Evolutionary conservation across 2,888 invertebrate genomes (phyloP), one percentile per base, ranked within the genome.

Genomic region (Eulithis prunata): DNA sequence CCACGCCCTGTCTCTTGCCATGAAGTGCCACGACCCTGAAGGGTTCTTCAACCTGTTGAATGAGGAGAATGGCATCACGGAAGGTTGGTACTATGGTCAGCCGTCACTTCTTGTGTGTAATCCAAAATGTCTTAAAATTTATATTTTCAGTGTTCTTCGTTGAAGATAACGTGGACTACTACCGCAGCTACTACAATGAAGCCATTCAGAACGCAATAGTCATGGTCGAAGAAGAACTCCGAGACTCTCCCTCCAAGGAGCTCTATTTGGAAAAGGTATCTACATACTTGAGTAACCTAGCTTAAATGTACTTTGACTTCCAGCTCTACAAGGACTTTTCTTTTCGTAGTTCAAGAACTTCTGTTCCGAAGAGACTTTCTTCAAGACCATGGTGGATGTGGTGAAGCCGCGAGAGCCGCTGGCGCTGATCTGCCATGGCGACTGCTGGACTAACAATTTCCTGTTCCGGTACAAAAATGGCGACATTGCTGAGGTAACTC

Each of bases 391-490:
- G 96, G 93, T 95, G 64, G 93, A 95, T 36, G 82, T 95, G 75
- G 95, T 95, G 0, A 90, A 94, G 2, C 93, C 94, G 0, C 92
- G 93, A 72, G 95, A 96, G 49, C 94, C 95, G 0, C 79, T 96
- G 52, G 95, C 95, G 0, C 95, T 96, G 3, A 95, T 96, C 71
- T 95, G 95, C 61, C 96, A 96, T 75, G 96, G 96, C 0, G 96
- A 96, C 74, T 96, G 96, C 78, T 96, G 96, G 96, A 96, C 95
- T 0, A 96, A 96, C 76, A 96, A 96, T 81, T 94, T 96, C 75
- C 82, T 96, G 28, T 96, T 96, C 78, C 91, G 94, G 71, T 95
- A 95, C 71, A 87, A 91, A 5, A 86, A 89, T 62, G 93, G 91
- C 0, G 90, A 93, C 62, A 94, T 94, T 58, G 86, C 92, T 61